Base-by-base conservation (phyloP, 2,113 vertebrate genomes). In the Nematolebias whitei region DNA sequence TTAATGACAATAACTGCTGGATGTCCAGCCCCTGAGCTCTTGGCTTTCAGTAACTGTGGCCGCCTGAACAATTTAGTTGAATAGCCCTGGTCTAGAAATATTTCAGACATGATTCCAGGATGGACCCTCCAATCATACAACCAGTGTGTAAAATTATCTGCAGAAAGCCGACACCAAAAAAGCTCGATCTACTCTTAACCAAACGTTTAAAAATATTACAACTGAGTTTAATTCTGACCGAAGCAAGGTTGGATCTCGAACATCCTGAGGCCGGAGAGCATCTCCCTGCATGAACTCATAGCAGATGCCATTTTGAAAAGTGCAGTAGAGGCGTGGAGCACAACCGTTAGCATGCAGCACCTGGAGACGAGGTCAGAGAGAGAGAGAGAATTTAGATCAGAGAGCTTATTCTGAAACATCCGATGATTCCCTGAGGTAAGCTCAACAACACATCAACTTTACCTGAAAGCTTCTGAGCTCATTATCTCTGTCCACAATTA, bases 271-370 rank as follows among this genome's bases (percentile, higher is more conserved):
- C 0, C 94, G 96, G 53, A 99, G 93, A 0, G 97, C 97, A 0
- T 94, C 91, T 14, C 98, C 98, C 0, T 93, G 93, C 87, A 98
- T 91, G 85, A 98, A 99, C 79, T 98, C 95, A 12, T 99, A 99
- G 90, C 98, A 99, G 68, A 98, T 93, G 56, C 98, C 98, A 0
- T 99, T 99, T 89, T 94, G 95, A 86, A 99, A 99, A 78, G 95
- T 94, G 86, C 96, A 99, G 93, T 98, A 99, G 70, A 99, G 95
- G 51, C 92, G 94, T 0, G 98, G 98, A 29, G 97, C 98, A 0
- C 98, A 98, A 32, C 95, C 95, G 0, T 98, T 96, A 57, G 95
- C 95, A 0, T 91, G 94, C 12, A 98, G 93, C 78, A 99, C 94
- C 91, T 91, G 23, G 0, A 74, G 12, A 7, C 23, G 10, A 20